These are phyloP conservation scores for Toxotes lorentzi DNA, from an alignment of 2,797 vertebrate species.

Conservation along the genomic window DNA sequence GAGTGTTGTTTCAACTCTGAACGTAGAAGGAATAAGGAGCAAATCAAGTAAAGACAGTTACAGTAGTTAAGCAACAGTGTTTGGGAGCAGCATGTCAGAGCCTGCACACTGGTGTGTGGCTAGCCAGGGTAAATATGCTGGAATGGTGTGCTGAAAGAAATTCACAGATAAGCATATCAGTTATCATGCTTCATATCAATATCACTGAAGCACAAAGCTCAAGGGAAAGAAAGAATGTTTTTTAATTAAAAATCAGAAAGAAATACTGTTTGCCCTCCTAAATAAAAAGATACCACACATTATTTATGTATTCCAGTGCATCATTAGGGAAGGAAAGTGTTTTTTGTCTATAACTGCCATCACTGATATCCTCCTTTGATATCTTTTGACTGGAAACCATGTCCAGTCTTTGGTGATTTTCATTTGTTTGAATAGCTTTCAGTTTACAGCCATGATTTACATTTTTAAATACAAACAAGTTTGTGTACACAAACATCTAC, in stretches of 20 bases:
- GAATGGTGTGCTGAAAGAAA: slow-evolving; percentile 32
- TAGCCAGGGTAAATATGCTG: slow-evolving; percentile 41
- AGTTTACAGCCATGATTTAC: neutral
- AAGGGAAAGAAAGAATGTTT: slow-evolving; percentile 4
- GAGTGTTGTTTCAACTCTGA: neutral
- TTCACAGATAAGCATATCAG: slow-evolving; percentile 52
- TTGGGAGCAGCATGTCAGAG: slow-evolving; percentile 50
- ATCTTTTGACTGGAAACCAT: neutral
- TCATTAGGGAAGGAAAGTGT: neutral
- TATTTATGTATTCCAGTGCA: neutral
- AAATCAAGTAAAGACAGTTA: slow-evolving; percentile 26
- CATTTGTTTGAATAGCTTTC: neutral
- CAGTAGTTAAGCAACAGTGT: slow-evolving; percentile 44
- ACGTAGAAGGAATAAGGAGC: neutral
- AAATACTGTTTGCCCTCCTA: slow-evolving; percentile 3
- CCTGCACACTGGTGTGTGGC: slow-evolving; percentile 34
- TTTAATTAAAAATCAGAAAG: slow-evolving; percentile 33
- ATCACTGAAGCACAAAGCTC: neutral
- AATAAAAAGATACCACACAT: neutral
- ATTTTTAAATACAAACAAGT: neutral
- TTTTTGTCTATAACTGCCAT: neutral
- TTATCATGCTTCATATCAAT: slow-evolving; percentile 46
- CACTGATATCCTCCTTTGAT: neutral
- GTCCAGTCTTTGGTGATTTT: neutral
- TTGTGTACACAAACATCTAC: neutral